Evolutionary conservation across 2,888 invertebrate genomes (phyloP), one percentile per base, ranked within the genome.

Genomic region (Xestia ashworthii): DNA sequence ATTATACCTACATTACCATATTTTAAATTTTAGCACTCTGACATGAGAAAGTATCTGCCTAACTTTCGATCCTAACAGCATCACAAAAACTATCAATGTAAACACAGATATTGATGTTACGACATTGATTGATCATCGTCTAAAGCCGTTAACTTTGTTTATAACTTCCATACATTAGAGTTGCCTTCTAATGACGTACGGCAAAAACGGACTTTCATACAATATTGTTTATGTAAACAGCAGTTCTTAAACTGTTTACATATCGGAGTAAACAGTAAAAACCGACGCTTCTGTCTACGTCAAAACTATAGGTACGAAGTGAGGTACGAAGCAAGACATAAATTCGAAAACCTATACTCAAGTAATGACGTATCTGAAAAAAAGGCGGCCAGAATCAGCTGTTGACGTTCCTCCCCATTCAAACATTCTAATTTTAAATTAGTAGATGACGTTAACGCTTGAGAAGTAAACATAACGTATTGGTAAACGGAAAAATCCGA

Each of bases 381-480:
- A 81, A 82, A 78, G 48, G 74, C 76, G 60, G 41, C 64, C 68
- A 72, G 41, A 80, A 80, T 80, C 83, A 82, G 80, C 83, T 88
- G 85, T 80, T 75, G 81, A 80, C 80, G 83, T 72, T 72, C 66
- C 64, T 81, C 64, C 44, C 71, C 88, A 87, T 88, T 87, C 83
- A 87, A 73, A 79, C 72, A 81, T 87, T 88, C 87, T 89, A 88
- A 82, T 74, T 85, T 84, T 88, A 88, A 82, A 78, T 74, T 50
- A 60, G 62, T 55, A 46, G 68, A 70, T 80, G 84, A 85, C 84
- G 86, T 80, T 80, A 72, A 60, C 55, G 38, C 69, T 58, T 22
- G 58, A 48, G 72, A 86, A 80, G 83, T 87, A 89, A 88, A 89
- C 82, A 87, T 60, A 82, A 76, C 78, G 78, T 79, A 78, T 78